A percentile compares a stretch with the other conserved stretches of the same genome.
Evolutionary conservation across 2,888 invertebrate genomes (phyloP).

Genomic region (Chalcis sispes): DNA sequence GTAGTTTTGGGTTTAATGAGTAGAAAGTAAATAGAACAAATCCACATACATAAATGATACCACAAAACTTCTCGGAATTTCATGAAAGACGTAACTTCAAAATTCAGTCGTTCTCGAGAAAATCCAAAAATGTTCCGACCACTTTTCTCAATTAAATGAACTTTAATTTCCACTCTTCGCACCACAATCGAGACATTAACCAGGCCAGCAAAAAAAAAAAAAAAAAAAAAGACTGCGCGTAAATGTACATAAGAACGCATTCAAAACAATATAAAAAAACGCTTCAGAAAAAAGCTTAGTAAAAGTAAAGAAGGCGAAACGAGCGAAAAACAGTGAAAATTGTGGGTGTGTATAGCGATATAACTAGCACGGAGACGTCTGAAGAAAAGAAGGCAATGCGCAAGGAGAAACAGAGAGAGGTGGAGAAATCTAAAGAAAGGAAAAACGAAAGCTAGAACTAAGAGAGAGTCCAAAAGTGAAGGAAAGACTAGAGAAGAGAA

Average conservation of each 20-base stretch:
- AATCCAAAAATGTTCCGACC: neutral
- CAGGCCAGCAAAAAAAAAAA: neutral
- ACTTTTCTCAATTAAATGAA: conserved; percentile 64
- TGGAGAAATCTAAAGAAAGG: conserved; percentile 16
- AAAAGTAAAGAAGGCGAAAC: conserved; percentile 10
- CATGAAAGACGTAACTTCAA: neutral
- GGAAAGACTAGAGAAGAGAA: conserved; percentile 13
- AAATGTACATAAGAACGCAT: neutral
- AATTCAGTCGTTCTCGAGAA: neutral
- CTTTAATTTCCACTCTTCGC: conserved; percentile 61
- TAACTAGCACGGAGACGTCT: neutral
- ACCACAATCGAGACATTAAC: conserved; percentile 23
- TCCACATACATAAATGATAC: no score
- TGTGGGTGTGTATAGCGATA: neutral
- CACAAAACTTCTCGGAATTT: no score
- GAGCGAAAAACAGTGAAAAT: conserved; percentile 31
- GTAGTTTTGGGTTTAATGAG: no score
- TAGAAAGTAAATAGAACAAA: no score
- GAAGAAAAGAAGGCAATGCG: conserved; percentile 14
- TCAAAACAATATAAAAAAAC: conserved; percentile 3
- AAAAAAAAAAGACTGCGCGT: neutral
- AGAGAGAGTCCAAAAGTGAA: neutral
- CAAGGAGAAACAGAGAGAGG: conserved; percentile 25
- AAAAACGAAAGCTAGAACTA: conserved; percentile 21
- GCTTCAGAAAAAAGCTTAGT: neutral